Base-by-base conservation (phyloP, 2,113 vertebrate species). In the Okapia johnstoni region DNA sequence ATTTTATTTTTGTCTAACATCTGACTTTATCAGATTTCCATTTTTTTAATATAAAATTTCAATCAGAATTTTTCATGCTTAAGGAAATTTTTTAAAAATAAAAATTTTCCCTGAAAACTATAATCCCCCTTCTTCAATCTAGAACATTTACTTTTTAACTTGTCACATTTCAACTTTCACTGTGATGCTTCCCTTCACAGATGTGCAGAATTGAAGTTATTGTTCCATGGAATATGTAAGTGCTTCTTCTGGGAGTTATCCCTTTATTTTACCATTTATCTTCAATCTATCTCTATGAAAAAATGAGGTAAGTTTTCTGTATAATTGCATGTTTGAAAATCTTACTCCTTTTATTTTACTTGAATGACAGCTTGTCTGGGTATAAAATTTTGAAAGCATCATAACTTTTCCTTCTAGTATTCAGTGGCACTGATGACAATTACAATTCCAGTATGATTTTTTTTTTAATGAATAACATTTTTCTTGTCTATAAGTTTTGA, bases 371-470 rank as follows among this genome's bases (percentile, higher is more conserved):
- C 84, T 95, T 94, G 23, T 94, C 61, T 97, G 33, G 58, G 81
- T 88, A 97, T 93, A 97, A 96, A 89, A 97, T 33, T 89, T 86
- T 91, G 13, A 94, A 95, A 40, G 0, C 12, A 48, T 90, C n/a
- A 5, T 4, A 28, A 0, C 4, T 48, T 94, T 94, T 76, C 4
- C 1, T 89, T 79, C 17, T 43, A 86, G 1, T 1, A n/a, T 43
- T 36, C 33, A 33, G 26, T 33, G 16, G 1, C n/a, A 54, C 23
- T 55, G 28, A 40, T 87, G 9, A 92, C 48, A 94, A 58, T 52
- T 90, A 33, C 4, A 13, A 79, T 36, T 2, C 2, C 7, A 36
- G 5, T 30, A 66, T 40, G 2, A 77, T 92, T 96, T 84, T 36
- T 5, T 84, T 87, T 76, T 91, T 58, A 50, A 30, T 36, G 73